Evolutionary conservation across 2,888 invertebrate species (phyloP), one percentile per base, ranked within the genome.

Genomic region (Drymonia ruficornis): DNA sequence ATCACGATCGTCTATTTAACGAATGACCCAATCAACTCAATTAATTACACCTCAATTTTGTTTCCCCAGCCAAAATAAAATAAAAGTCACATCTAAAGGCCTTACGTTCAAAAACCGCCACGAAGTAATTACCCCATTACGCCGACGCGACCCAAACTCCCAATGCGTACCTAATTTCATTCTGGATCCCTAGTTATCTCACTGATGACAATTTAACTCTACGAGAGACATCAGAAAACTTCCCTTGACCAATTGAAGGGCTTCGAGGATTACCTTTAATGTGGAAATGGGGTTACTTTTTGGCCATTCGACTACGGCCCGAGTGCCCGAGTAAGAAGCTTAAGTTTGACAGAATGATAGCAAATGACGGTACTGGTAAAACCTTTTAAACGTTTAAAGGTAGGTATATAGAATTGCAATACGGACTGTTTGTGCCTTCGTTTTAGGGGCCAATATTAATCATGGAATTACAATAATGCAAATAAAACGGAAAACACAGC

Each of bases 41-140:
- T 36, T n/a, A 36, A 36, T 36, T n/a, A n/a, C 5, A 36, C 36
- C 36, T 36, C 36, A 36, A n/a, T n/a, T 36, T 36, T 13, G n/a
- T 36, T 5, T n/a, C n/a, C n/a, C 36, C 13, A 36, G 5, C 4
- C 36, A 36, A n/a, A 13, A n/a, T 36, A 36, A 36, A 36, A 36
- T 36, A 3, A 36, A 36, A 13, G 1, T 36, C 11, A n/a, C 13
- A 36, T 36, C 40, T 15, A 16, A 40, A 15, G 11, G 7, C 9
- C 40, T 40, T 40, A 1, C 16, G 16, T 16, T 40, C 15, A 16
- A 44, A 23, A 44, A 11, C 9, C 9, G 19, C 13, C 13, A 19
- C 23, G 12, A 18, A 43, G 45, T 45, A 45, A 45, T 45, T 45
- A 45, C 45, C 4, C 12, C 9, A 28, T 45, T 45, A 45, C 28